Percentiles rank a stretch among this genome's conserved stretches.
Conservation (phyloP, 2,113 vertebrate species). For the Ailuropoda melanoleuca region DNA sequence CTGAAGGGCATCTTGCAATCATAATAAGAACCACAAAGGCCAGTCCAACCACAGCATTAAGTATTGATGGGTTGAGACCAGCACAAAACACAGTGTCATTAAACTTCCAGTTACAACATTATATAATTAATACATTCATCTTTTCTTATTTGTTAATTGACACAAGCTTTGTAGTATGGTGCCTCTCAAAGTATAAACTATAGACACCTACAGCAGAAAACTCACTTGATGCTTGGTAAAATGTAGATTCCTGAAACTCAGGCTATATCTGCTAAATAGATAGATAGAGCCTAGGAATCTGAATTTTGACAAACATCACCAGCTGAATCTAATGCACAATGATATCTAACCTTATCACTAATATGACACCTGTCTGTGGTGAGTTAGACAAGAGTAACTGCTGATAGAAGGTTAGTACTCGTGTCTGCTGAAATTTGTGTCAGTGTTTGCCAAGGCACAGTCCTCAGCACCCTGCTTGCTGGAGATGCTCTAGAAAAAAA, state of each 20-base stretch:
- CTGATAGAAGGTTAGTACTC: background rate
- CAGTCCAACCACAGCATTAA: background rate
- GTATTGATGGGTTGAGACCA: background rate
- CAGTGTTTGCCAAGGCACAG: background rate
- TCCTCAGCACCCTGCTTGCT: background rate
- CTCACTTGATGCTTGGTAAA: background rate
- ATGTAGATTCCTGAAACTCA: background rate
- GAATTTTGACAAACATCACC: background rate
- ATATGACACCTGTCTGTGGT: background rate
- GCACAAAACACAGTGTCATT: background rate
- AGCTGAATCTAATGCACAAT: background rate
- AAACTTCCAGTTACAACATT: background rate
- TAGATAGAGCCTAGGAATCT: background rate
- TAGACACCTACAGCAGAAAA: background rate
- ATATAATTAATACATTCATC: background rate
- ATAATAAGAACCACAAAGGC: background rate
- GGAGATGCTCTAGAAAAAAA: slow-evolving; percentile 28
- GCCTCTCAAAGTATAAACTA: background rate
- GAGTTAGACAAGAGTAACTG: background rate
- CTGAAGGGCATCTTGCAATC: background rate
- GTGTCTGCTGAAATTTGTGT: background rate
- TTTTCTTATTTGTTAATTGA: slow-evolving; percentile 8
- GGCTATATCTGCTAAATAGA: background rate
- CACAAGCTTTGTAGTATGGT: background rate
- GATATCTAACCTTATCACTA: background rate